A percentile compares a stretch with the other conserved stretches of the same genome.
Evolutionary conservation across 2,888 invertebrate genomes (phyloP).

Genomic region (Campoplex capitator): DNA sequence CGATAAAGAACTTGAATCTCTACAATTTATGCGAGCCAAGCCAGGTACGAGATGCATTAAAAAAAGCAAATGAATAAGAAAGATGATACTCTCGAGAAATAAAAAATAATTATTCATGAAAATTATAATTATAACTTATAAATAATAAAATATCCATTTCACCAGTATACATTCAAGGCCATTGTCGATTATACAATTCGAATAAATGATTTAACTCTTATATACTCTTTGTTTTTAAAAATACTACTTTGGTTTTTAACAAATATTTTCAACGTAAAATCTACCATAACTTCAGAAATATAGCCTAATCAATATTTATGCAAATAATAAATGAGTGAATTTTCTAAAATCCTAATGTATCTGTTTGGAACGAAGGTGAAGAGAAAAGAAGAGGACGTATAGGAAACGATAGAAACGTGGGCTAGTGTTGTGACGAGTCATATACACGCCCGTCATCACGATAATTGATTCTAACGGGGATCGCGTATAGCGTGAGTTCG

Average conservation of each 20-base stretch:
- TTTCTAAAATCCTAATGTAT: not conserved
- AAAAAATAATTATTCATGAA: constrained; percentile 9
- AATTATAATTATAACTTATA: not conserved
- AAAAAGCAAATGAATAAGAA: not conserved
- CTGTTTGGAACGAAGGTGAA: not conserved
- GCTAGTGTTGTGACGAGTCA: constrained; percentile 71
- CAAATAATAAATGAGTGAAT: constrained; percentile 6
- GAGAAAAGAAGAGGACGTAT: not conserved
- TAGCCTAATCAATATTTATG: not conserved
- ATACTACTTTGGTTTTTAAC: not conserved
- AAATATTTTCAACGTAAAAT: not conserved
- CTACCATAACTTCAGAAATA: not conserved
- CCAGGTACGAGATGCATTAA: not conserved
- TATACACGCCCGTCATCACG: constrained; percentile 77
- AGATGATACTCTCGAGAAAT: not conserved
- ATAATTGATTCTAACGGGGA: constrained; percentile 81
- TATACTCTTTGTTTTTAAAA: no score
- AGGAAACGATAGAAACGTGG: constrained; percentile 20
- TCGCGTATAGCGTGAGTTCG: constrained; percentile 65
- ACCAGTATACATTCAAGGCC: not conserved
- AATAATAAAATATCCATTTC: not conserved
- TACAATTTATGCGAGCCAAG: not conserved
- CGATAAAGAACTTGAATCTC: constrained; percentile 16
- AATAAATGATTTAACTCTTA: not conserved
- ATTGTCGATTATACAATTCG: constrained; percentile 8